phyloP scores from a whole-genome alignment of 35 echinoderm and acorn worm species.

The Ophiothrix spiculata region DNA sequence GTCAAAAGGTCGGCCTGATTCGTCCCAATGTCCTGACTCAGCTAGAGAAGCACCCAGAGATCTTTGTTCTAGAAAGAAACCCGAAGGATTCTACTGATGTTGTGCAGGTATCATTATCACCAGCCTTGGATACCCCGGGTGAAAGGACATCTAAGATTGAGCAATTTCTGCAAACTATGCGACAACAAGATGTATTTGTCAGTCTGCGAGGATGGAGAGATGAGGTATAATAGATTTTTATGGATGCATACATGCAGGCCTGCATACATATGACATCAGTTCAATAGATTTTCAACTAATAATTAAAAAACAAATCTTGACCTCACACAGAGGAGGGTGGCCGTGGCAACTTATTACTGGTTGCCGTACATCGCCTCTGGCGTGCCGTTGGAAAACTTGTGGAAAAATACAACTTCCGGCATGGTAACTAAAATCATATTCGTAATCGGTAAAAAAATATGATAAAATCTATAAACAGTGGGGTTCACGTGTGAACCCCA shows the following conservation, averaged over 20 bases:
- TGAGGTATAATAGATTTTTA: conserved; percentile 40
- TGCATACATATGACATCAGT: not conserved
- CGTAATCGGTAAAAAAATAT: too few species aligned
- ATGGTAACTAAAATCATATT: too few species aligned
- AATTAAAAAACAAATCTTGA: not conserved
- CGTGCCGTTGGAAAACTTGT: too few species aligned
- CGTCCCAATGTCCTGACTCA: conserved; percentile 24
- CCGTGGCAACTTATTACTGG: too few species aligned
- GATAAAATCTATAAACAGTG: too few species aligned
- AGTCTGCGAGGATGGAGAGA: conserved; percentile 60
- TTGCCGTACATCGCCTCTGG: too few species aligned
- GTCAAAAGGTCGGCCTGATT: conserved; percentile 34
- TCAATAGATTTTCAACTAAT: not conserved
- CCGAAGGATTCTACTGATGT: not conserved
- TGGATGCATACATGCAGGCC: not conserved
- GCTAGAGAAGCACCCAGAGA: conserved; percentile 10
- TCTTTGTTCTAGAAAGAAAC: conserved; percentile 12
- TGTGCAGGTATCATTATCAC: conserved; percentile 12
- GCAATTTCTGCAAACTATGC: conserved; percentile 27
- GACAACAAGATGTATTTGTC: conserved; percentile 30
- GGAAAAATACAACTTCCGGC: too few species aligned
- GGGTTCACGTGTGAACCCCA: too few species aligned
- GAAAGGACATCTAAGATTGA: conserved; percentile 47
- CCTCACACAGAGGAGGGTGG: too few species aligned
- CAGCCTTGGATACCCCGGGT: conserved; percentile 22